These are phyloP conservation scores for Cossypha niveicapilla DNA, from an alignment of 2,797 vertebrate species.

Conservation along the genomic window DNA sequence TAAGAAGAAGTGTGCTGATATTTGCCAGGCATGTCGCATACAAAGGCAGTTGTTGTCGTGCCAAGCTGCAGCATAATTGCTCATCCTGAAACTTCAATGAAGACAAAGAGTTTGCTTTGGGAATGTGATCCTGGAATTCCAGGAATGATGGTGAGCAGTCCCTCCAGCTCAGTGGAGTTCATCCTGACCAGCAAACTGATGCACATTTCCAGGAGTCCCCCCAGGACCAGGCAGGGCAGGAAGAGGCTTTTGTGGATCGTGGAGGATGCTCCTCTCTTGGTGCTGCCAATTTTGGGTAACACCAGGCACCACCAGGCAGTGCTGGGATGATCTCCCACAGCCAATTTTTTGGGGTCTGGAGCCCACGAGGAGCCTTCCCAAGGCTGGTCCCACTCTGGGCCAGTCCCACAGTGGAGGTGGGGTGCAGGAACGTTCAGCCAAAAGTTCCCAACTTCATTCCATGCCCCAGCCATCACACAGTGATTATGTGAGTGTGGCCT, in stretches of 20 bases:
- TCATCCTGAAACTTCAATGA: constrained; percentile 20
- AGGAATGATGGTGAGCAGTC: not conserved
- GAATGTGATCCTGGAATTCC: not conserved
- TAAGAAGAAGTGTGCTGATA: not conserved
- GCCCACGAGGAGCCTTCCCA: not conserved
- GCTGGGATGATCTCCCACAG: not conserved
- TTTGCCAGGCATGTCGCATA: not conserved
- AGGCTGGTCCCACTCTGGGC: not conserved
- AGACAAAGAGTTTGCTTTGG: not conserved
- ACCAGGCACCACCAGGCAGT: not conserved
- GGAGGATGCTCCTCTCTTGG: not conserved
- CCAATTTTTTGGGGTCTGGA: not conserved
- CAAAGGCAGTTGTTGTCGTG: constrained; percentile 14
- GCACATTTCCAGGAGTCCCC: not conserved
- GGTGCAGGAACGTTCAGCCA: not conserved
- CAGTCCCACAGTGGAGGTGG: not conserved
- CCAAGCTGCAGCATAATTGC: not conserved
- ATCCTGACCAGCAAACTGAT: not conserved
- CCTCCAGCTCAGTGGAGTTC: not conserved
- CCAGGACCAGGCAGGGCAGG: not conserved
- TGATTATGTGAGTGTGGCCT: not conserved
- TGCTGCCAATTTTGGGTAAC: not conserved
- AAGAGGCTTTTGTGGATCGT: not conserved
- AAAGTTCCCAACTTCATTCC: not conserved
- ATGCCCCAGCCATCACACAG: not conserved